Percentiles rank a stretch among this genome's conserved stretches.
Conservation (phyloP, 64 coral and sea anemone species). For the Platygyra sinensis region DNA sequence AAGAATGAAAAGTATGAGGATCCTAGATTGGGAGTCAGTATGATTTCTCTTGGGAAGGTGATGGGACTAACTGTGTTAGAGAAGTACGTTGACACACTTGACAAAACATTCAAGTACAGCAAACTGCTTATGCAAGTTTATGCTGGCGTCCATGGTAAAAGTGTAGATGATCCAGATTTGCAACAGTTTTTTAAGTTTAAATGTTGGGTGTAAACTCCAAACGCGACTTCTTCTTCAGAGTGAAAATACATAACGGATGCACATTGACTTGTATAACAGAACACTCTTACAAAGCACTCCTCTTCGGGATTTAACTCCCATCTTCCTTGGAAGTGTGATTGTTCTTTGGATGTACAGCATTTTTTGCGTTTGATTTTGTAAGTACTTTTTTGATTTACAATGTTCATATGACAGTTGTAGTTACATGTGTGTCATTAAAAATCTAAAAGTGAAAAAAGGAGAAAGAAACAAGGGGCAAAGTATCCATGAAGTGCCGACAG, state of each 20-base stretch:
- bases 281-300: too few relatives aligned
- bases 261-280: too few relatives aligned
- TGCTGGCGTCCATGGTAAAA: slow-evolving; percentile 89
- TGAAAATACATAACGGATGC: too few relatives aligned
- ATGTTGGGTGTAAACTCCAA: slow-evolving; percentile 78
- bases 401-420: too few relatives aligned
- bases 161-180: slow-evolving; percentile 87
- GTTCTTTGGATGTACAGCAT: slow-evolving; percentile 13
- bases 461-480: too few relatives aligned
- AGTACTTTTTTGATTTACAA: background rate
- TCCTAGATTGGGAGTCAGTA: slow-evolving; percentile 71
- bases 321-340: too few relatives aligned
- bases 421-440: too few relatives aligned
- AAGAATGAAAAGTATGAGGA: slow-evolving; percentile 92
- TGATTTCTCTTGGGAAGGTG: slow-evolving; percentile 85
- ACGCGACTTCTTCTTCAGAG: too few relatives aligned
- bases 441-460: too few relatives aligned
- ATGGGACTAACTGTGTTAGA: slow-evolving; percentile 98
- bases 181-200: slow-evolving; percentile 98
- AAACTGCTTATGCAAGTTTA: slow-evolving; percentile 88
- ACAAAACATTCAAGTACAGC: slow-evolving; percentile 97
- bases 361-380: slow-evolving; percentile 63
- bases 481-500: too few relatives aligned
- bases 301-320: too few relatives aligned
- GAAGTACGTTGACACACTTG: slow-evolving; percentile 92